These are phyloP conservation scores for Chionodraco myersi DNA, from an alignment of 2,113 vertebrate genomes.

Conservation along the genomic window DNA sequence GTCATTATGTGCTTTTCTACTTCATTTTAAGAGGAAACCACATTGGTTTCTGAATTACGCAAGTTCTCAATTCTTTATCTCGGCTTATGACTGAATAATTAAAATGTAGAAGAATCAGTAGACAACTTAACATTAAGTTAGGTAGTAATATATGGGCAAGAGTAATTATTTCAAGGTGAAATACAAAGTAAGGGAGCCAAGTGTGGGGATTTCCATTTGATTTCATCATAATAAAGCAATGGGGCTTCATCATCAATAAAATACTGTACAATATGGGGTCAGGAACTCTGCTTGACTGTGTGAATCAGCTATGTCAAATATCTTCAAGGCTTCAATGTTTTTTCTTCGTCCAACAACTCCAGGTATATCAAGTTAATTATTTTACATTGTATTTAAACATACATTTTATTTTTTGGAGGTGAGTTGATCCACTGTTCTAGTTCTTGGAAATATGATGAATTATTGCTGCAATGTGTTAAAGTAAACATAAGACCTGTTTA, in stretches of 20 bases:
- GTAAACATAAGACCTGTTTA: constrained; percentile 1
- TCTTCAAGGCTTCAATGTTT: background rate
- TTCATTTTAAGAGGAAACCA: constrained; percentile 41
- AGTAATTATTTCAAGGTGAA: constrained; percentile 39
- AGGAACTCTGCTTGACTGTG: background rate
- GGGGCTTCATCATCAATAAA: constrained; percentile 39
- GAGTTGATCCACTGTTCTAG: background rate
- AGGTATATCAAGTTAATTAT: background rate
- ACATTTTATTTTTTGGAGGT: background rate
- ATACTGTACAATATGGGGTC: constrained; percentile 15
- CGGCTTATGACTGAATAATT: background rate
- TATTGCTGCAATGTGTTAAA: constrained; percentile 6
- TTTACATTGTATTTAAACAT: constrained; percentile 10
- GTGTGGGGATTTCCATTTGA: constrained; percentile 6
- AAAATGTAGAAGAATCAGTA: background rate
- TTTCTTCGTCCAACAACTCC: background rate
- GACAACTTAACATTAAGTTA: constrained; percentile 21
- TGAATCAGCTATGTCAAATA: background rate
- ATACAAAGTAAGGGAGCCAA: constrained; percentile 1
- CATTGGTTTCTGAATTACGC: constrained; percentile 24
- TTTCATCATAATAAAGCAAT: constrained; percentile 42
- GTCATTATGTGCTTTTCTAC: constrained; percentile 49
- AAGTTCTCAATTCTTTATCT: background rate
- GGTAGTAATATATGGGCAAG: background rate
- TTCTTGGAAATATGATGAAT: constrained; percentile 9